phyloP scores from a whole-genome alignment of 2,113 vertebrate genomes.

The Lonchura striata region DNA sequence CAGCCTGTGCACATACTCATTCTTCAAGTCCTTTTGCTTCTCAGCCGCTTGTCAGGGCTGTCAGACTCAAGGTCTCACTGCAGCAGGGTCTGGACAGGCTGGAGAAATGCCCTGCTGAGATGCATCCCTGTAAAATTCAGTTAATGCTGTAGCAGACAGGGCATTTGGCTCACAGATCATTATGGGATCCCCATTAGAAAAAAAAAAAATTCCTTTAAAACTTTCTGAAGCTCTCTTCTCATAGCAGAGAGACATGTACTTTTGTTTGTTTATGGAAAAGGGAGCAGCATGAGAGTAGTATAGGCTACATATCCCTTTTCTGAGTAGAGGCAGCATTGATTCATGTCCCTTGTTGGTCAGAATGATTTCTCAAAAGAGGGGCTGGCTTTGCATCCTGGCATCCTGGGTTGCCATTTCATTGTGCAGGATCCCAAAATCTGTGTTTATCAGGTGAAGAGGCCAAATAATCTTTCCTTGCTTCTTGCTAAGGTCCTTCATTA shows the following conservation, averaged over 20 bases:
- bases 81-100: background rate
- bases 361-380: background rate
- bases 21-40: background rate
- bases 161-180: background rate
- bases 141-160: background rate
- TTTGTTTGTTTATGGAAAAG: background rate
- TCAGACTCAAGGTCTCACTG: background rate
- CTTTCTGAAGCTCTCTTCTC: background rate
- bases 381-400: background rate
- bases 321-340: background rate
- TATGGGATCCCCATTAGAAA: background rate
- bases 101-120: background rate
- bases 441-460: background rate
- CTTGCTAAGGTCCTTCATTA: background rate
- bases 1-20: background rate
- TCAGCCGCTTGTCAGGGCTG: background rate
- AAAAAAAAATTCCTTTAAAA: background rate
- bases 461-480: background rate
- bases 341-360: background rate
- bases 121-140: background rate
- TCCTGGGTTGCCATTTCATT: background rate
- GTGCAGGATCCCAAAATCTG: background rate
- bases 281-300: background rate
- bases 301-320: background rate
- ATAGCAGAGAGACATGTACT: background rate